Evolutionary conservation across 2,113 vertebrate genomes (phyloP).

Genomic region (Coptodon rendalli): DNA sequence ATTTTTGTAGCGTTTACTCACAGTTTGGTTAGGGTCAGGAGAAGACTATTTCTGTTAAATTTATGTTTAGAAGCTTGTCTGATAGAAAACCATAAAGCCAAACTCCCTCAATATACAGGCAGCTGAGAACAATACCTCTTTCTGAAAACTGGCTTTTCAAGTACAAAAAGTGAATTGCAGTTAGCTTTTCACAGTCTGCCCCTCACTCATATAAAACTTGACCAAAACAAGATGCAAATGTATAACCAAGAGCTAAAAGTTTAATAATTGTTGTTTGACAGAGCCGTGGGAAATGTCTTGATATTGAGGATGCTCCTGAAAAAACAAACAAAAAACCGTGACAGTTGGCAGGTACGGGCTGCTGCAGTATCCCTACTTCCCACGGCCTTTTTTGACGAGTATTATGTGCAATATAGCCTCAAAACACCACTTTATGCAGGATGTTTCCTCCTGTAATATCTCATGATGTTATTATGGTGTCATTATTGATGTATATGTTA

Average conservation of each 20-base stretch:
- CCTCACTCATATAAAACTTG: background rate
- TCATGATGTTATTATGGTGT: background rate
- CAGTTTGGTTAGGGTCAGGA: background rate
- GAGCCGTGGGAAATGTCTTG: background rate
- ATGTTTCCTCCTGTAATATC: background rate
- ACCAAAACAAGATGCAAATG: background rate
- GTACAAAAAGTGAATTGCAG: background rate
- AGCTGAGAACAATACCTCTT: background rate
- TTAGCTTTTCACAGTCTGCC: background rate
- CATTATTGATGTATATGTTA: background rate
- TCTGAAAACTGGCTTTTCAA: background rate
- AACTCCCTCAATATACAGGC: background rate
- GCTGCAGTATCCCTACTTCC: background rate
- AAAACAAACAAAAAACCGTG: background rate
- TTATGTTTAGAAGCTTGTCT: background rate
- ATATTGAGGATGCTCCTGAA: background rate
- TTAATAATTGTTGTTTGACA: background rate
- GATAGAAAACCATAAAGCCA: fast-evolving
- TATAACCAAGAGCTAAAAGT: background rate
- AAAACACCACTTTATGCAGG: background rate
- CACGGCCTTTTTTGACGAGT: background rate
- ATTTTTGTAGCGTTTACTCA: background rate
- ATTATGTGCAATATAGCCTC: background rate
- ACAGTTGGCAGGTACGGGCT: background rate
- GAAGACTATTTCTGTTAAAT: background rate